phyloP scores from a whole-genome alignment of 2,113 vertebrate species.

The Zosterops pallidus region DNA sequence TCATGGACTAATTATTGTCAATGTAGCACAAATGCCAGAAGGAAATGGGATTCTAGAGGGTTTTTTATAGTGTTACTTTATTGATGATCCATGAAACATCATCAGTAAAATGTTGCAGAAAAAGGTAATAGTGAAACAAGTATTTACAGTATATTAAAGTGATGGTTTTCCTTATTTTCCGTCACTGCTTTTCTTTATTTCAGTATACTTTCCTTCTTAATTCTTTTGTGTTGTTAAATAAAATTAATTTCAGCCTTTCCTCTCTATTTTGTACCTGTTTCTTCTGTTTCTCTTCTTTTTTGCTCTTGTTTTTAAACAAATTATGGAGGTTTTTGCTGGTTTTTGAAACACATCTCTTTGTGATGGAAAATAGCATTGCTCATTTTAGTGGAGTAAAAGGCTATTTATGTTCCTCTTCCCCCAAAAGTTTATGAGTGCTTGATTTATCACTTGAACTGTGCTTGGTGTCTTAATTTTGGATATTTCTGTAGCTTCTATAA shows the following conservation, averaged over 20 bases:
- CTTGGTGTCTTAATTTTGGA: not conserved
- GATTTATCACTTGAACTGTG: not conserved
- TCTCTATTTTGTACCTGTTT: slow-evolving; percentile 21
- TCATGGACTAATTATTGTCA: not conserved
- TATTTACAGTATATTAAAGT: not conserved
- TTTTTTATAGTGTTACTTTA: not conserved
- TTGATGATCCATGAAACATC: not conserved
- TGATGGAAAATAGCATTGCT: not conserved
- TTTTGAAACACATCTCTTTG: not conserved
- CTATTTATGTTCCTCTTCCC: not conserved
- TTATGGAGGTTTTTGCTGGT: not conserved
- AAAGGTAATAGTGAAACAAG: slow-evolving; percentile 13
- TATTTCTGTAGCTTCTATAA: not conserved
- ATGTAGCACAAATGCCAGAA: not conserved
- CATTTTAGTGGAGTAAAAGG: not conserved
- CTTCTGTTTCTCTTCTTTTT: not conserved
- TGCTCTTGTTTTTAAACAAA: not conserved
- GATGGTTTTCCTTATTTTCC: slow-evolving; percentile 23
- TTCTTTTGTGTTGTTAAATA: slow-evolving; percentile 48
- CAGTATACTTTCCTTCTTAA: slow-evolving; percentile 5
- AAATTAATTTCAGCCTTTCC: slow-evolving; percentile 48
- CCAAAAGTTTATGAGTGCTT: not conserved
- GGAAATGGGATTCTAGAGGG: not conserved
- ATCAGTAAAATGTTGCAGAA: not conserved
- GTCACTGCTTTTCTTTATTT: slow-evolving; percentile 34